Evolutionary conservation across 2,888 invertebrate species (phyloP).

Genomic region (Hybos culiciformis): DNA sequence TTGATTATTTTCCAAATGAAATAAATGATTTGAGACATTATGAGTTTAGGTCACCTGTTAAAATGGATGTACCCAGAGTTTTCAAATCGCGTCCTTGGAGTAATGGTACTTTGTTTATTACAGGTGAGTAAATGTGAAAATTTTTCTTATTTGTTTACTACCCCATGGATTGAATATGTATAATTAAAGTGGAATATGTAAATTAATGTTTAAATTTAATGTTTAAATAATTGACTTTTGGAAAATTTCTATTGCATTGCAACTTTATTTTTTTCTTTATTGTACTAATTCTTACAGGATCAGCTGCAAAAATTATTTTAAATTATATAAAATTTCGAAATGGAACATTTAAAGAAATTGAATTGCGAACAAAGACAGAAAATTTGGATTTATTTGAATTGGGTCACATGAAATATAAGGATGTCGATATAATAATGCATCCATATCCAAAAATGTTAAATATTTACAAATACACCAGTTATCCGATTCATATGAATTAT

Average conservation of each 20-base stretch:
- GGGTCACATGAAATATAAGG: not conserved
- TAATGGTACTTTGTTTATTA: no score
- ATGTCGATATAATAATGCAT: not conserved
- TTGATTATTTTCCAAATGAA: not conserved
- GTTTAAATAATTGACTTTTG: no score
- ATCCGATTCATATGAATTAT: constrained; percentile 26
- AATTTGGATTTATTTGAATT: not conserved
- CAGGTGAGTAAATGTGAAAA: no score
- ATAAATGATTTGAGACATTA: not conserved
- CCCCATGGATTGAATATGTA: no score
- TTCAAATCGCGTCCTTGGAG: no score
- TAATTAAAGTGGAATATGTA: no score
- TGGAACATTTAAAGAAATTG: not conserved
- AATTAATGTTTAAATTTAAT: no score
- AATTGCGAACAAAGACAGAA: not conserved
- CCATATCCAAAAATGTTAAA: not conserved
- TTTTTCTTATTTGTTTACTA: no score
- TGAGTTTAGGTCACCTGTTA: not conserved
- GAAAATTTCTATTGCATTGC: no score
- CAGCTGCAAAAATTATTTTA: not conserved
- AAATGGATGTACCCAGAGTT: not conserved
- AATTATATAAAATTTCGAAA: not conserved
- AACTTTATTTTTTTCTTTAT: not conserved
- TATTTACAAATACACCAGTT: constrained; percentile 17
- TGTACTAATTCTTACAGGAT: not conserved